phyloP scores from a whole-genome alignment of 2,888 invertebrate genomes.

The Leucania comma region DNA sequence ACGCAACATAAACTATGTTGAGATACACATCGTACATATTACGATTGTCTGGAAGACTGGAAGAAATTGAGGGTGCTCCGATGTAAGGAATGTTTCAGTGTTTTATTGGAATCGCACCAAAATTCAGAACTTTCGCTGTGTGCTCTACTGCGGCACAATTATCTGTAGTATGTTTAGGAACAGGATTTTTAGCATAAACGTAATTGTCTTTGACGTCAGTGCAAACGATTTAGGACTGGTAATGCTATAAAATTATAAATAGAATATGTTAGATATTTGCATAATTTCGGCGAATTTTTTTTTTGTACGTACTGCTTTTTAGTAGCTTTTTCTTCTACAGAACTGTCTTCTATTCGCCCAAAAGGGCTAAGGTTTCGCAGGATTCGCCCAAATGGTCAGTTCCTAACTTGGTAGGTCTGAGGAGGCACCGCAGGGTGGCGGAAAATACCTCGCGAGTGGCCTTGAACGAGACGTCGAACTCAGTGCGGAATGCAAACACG shows the following conservation, averaged over 20 bases:
- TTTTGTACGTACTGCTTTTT: not conserved
- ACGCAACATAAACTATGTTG: slow-evolving; percentile 53
- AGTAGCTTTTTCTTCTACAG: not conserved
- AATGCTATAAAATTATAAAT: slow-evolving; percentile 11
- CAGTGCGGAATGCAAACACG: slow-evolving; percentile 86
- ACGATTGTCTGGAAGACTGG: slow-evolving; percentile 36
- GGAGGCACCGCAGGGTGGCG: slow-evolving; percentile 79
- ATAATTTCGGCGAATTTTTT: slow-evolving; percentile 11
- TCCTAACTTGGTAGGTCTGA: slow-evolving; percentile 63
- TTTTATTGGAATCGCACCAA: slow-evolving; percentile 32
- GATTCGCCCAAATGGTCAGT: slow-evolving; percentile 63
- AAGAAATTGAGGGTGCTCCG: slow-evolving; percentile 31
- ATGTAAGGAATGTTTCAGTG: slow-evolving; percentile 31
- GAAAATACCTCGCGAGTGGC: slow-evolving; percentile 71
- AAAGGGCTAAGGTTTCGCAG: slow-evolving; percentile 38
- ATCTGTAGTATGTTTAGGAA: not conserved
- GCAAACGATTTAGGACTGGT: slow-evolving; percentile 11
- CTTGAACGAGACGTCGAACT: slow-evolving; percentile 87
- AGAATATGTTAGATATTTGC: slow-evolving; percentile 20
- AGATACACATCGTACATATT: slow-evolving; percentile 47
- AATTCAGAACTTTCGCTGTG: slow-evolving; percentile 4
- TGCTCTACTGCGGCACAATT: slow-evolving; percentile 6
- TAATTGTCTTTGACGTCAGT: slow-evolving; percentile 19
- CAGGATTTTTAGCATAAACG: slow-evolving; percentile 11
- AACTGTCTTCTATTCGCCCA: not conserved